Evolutionary conservation across 2,797 vertebrate genomes (phyloP), one percentile per base, ranked within the genome.

Genomic region (Enteromius unitaeniatus): DNA sequence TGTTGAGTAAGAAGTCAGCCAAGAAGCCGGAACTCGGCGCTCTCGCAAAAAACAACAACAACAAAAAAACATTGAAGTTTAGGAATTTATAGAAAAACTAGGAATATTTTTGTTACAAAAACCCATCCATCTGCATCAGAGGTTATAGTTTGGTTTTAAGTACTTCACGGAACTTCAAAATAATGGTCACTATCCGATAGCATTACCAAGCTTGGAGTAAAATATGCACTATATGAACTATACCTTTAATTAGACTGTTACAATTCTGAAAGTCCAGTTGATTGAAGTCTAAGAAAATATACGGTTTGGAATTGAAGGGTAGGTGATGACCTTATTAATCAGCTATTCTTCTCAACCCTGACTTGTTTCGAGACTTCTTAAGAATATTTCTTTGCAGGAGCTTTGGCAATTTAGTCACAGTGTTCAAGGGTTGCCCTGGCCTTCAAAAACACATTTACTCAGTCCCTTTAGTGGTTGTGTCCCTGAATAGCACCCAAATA

Each of bases 401-500:
- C 53, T 6, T 45, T 67, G 28, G 60, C 45, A 51, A 26, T 58
- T 13, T 11, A 67, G 42, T 47, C 76, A 47, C 23, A 78, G 21
- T 10, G 4, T 28, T 34, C 42, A 84, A 31, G 76, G 86, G 79
- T 67, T 82, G 68, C 65, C 53, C 55, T 26, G 62, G 62, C 10
- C 23, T 84, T 82, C 40, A 77, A 82, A 84, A 85, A 81, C 78
- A 85, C 72, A 82, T 67, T 69, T 75, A 28, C 78, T 40, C 11
- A 26, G 21, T 47, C 11, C 40, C 67, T 68, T 82, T 53, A 62
- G 40, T 26, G 79, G 4, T 26, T 51, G 15, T 62, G 62, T 81
- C 70, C 73, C 64, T 58, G 51, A 76, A 81, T 68, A 81, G 73
- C 79, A 70, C 53, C 23, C 42, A 77, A 69, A 47, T 55, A 69